Conservation (phyloP, 1,140 invertebrate species). For the Drosophila ohnishii region DNA sequence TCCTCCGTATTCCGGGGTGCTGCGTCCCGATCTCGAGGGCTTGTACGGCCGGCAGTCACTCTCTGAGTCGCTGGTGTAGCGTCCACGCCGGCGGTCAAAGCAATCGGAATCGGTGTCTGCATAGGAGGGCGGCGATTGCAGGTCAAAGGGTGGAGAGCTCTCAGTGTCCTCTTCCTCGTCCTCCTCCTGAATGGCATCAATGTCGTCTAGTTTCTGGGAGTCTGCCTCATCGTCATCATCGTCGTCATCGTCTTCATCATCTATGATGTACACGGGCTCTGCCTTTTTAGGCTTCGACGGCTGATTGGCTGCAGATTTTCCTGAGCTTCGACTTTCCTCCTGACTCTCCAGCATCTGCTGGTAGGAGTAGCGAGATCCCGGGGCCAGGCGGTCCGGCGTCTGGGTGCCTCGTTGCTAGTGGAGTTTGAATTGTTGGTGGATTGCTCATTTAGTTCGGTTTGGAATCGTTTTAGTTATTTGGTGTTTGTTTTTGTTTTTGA, state of each 20-base stretch:
- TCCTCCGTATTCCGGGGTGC: conserved; percentile 68
- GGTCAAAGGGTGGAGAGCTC: conserved; percentile 56
- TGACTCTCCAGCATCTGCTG: conserved; percentile 70
- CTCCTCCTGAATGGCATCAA: conserved; percentile 56
- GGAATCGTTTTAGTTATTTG: conserved; percentile 36
- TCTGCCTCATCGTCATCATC: conserved; percentile 27
- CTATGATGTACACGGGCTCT: conserved; percentile 76
- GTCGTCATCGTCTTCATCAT: conserved; percentile 71
- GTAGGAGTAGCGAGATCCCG: conserved; percentile 68
- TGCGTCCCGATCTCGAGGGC: conserved; percentile 68
- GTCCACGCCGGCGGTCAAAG: conserved; percentile 59
- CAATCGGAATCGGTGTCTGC: conserved; percentile 74
- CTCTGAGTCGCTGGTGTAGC: conserved; percentile 81
- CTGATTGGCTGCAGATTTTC: conserved; percentile 4
- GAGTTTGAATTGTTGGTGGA: conserved; percentile 55
- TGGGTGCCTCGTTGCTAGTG: conserved; percentile 72
- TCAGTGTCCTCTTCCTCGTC: conserved; percentile 56
- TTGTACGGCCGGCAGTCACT: conserved; percentile 68
- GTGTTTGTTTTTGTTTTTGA: conserved; percentile 19
- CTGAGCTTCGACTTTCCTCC: conserved; percentile 18
- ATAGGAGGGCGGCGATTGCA: conserved; percentile 69
- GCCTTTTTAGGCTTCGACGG: conserved; percentile 58
- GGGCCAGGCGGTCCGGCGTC: conserved; percentile 59
- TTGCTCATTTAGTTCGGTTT: conserved; percentile 50
- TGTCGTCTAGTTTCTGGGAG: conserved; percentile 43